A percentile compares a stretch with the other conserved stretches of the same genome.
phyloP scores from a whole-genome alignment of 2,113 vertebrate species.

The Pachypanchax playfairii region DNA sequence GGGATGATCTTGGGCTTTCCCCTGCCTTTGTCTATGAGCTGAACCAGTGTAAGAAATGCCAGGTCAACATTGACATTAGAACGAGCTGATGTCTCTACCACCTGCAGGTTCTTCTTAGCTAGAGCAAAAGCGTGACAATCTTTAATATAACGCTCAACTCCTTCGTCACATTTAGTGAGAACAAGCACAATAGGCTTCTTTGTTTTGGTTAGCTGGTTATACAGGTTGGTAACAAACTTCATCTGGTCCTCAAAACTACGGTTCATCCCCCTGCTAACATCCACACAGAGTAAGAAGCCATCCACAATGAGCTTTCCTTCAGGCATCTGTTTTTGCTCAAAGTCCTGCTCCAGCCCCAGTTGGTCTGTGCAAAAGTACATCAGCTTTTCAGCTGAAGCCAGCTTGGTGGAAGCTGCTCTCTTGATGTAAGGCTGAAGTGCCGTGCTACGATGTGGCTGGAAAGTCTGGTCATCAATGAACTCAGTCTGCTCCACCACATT shows the following conservation, averaged over 20 bases:
- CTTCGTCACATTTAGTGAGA: slow-evolving; percentile 96
- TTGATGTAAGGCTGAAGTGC: slow-evolving; percentile 97
- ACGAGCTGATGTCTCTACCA: slow-evolving; percentile 95
- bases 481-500: slow-evolving; percentile 99
- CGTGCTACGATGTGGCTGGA: slow-evolving; percentile 96
- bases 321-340: slow-evolving; percentile 99
- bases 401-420: slow-evolving; percentile 90
- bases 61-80: slow-evolving; percentile 96
- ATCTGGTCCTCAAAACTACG: slow-evolving; percentile 97
- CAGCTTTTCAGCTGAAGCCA: slow-evolving; percentile 96
- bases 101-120: slow-evolving; percentile 96
- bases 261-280: slow-evolving; percentile 97
- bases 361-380: slow-evolving; percentile 99
- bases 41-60: slow-evolving; percentile 93
- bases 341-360: slow-evolving; percentile 97
- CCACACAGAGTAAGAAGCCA: slow-evolving; percentile 91
- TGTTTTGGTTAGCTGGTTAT: slow-evolving; percentile 94
- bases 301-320: slow-evolving; percentile 94
- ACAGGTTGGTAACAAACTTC: slow-evolving; percentile 92
- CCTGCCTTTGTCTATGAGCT: slow-evolving; percentile 90
- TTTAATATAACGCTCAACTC: slow-evolving; percentile 96
- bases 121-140: slow-evolving; percentile 94
- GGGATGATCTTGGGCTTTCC: slow-evolving; percentile 96
- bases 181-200: slow-evolving; percentile 94
- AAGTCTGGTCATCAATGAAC: slow-evolving; percentile 98